phyloP scores from a whole-genome alignment of 2,888 invertebrate genomes.

The Cantharis flavilabris region DNA sequence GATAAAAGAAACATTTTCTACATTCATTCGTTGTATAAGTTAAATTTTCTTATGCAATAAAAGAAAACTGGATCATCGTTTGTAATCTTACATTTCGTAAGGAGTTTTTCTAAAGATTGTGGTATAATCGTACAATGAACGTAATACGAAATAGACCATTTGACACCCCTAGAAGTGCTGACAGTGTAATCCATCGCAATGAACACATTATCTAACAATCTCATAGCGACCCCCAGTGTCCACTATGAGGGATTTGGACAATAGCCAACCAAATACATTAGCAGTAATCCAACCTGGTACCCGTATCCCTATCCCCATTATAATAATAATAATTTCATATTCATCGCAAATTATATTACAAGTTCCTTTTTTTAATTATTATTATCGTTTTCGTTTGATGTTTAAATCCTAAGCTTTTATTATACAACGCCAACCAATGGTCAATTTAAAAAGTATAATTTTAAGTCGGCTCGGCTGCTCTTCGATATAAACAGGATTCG shows the following conservation, averaged over 20 bases:
- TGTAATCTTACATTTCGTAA: conserved; percentile 8
- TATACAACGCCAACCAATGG: conserved; percentile 18
- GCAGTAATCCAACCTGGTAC: conserved; percentile 33
- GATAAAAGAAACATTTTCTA: conserved; percentile 1
- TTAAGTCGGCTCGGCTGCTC: conserved; percentile 47
- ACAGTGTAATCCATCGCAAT: conserved; percentile 32
- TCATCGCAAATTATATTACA: background rate
- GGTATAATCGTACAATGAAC: conserved; percentile 13
- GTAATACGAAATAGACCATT: conserved; percentile 24
- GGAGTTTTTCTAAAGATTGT: conserved; percentile 17
- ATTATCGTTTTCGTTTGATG: background rate
- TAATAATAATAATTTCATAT: background rate
- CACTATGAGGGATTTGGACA: conserved; percentile 35
- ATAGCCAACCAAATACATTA: conserved; percentile 31
- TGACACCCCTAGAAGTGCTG: conserved; percentile 30
- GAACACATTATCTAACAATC: conserved; percentile 33
- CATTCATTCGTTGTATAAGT: background rate
- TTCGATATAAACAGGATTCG: conserved; percentile 43
- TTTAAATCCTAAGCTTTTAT: background rate
- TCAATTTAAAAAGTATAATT: conserved; percentile 24
- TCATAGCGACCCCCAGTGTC: conserved; percentile 29
- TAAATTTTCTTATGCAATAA: background rate
- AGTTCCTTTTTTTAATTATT: background rate
- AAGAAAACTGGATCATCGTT: background rate
- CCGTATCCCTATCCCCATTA: conserved; percentile 25